phyloP scores from a whole-genome alignment of 1,140 invertebrate species.

The Sycophaga agraensis region DNA sequence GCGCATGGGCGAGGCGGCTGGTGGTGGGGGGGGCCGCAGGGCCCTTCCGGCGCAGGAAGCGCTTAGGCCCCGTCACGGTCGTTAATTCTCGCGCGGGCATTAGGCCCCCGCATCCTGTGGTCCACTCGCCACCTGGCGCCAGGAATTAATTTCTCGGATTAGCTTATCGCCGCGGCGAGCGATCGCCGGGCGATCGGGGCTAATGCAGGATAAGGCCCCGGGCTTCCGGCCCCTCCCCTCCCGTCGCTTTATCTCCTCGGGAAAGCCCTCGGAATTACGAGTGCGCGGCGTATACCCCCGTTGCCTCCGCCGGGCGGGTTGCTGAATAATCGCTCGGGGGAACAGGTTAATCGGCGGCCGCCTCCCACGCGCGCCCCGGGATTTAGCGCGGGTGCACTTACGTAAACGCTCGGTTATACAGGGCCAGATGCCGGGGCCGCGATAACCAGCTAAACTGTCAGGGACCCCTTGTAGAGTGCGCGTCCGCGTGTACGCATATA shows the following conservation, averaged over 20 bases:
- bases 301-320: neutral
- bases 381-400: too few relatives aligned
- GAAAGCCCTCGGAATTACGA: neutral
- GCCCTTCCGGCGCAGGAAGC: conserved; percentile 47
- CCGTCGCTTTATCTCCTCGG: too few relatives aligned
- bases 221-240: conserved; percentile 22
- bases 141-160: conserved; percentile 57
- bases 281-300: neutral
- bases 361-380: too few relatives aligned
- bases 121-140: conserved; percentile 26
- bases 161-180: conserved; percentile 44
- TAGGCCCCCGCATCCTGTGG: too few relatives aligned
- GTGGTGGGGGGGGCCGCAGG: conserved; percentile 32
- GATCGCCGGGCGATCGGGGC: conserved; percentile 37
- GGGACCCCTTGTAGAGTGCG: too few relatives aligned
- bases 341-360: too few relatives aligned
- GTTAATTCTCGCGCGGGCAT: conserved; percentile 51
- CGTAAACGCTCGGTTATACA: too few relatives aligned
- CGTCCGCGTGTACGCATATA: neutral
- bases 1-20: conserved; percentile 32
- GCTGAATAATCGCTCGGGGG: conserved; percentile 2
- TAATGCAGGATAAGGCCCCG: conserved; percentile 46
- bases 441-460: too few relatives aligned
- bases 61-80: conserved; percentile 53
- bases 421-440: too few relatives aligned